phyloP scores from a whole-genome alignment of 2,888 invertebrate genomes.

The Caenorhabditis uteleia region DNA sequence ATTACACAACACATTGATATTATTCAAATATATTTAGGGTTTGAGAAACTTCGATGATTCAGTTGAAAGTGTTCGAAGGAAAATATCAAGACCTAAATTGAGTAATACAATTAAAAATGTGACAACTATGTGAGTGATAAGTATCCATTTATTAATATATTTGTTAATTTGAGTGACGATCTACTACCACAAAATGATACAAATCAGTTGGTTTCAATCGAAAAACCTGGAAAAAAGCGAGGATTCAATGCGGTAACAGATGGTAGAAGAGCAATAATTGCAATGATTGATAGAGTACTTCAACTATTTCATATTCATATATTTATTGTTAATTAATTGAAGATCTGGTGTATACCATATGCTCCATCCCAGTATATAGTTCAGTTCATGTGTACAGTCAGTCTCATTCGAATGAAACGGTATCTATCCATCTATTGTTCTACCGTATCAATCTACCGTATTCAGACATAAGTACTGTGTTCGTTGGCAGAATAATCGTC shows the following conservation, averaged over 20 bases:
- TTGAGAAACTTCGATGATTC: too few species aligned
- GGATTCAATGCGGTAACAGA: constrained; percentile 13
- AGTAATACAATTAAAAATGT: too few species aligned
- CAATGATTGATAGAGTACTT: constrained; percentile 15
- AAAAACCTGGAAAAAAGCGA: too few species aligned
- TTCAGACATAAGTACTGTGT: constrained; percentile 37
- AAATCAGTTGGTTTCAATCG: too few species aligned
- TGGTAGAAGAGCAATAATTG: constrained; percentile 23
- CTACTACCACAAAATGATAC: too few species aligned
- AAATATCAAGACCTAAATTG: too few species aligned
- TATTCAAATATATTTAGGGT: too few species aligned
- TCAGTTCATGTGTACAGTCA: constrained; percentile 31
- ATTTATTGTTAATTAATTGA: constrained; percentile 1
- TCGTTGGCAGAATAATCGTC: constrained; percentile 26
- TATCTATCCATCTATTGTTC: not conserved
- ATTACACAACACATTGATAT: too few species aligned
- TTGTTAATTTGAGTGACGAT: too few species aligned
- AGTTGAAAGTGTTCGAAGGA: too few species aligned
- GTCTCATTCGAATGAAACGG: not conserved
- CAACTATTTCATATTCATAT: not conserved
- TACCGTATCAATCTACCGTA: not conserved
- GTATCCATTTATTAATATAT: too few species aligned
- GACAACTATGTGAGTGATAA: too few species aligned
- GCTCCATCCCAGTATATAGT: constrained; percentile 29
- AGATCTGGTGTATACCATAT: constrained; percentile 33